Evolutionary conservation across 2,797 vertebrate species (phyloP).

Genomic region (Rhinatrema bivittatum): DNA sequence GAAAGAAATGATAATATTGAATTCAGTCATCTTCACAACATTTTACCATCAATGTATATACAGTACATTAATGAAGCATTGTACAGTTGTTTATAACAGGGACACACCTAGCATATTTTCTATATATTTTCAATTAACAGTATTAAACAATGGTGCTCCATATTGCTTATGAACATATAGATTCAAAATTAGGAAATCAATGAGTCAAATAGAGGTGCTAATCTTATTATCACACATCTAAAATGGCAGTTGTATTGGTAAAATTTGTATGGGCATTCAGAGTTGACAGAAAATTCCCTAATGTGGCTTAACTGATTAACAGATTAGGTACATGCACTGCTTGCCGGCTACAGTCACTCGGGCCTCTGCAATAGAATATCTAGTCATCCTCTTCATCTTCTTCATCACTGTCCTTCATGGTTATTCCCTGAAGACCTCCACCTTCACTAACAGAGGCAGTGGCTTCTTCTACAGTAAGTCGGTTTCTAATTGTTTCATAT

Average conservation of each 20-base stretch:
- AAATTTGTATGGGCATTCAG: conserved; percentile 88
- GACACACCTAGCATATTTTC: conserved; percentile 75
- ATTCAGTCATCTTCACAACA: conserved; percentile 81
- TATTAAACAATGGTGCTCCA: conserved; percentile 95
- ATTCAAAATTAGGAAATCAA: conserved; percentile 86
- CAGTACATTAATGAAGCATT: conserved; percentile 90
- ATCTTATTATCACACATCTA: conserved; percentile 90
- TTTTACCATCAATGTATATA: conserved; percentile 87
- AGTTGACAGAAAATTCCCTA: conserved; percentile 92
- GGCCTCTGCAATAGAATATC: conserved; percentile 42
- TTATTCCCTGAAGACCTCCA: conserved; percentile 89
- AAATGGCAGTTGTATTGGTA: conserved; percentile 86
- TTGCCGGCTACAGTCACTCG: conserved; percentile 77
- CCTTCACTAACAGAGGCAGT: conserved; percentile 90
- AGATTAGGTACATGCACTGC: conserved; percentile 96
- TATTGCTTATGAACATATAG: conserved; percentile 99
- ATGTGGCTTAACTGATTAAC: conserved; percentile 87
- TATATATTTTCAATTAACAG: conserved; percentile 89
- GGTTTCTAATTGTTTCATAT: conserved; percentile 92
- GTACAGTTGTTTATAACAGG: conserved; percentile 88
- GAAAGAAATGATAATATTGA: conserved; percentile 73
- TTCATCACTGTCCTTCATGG: conserved; percentile 97
- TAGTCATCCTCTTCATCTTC: conserved; percentile 89
- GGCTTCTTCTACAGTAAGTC: conserved; percentile 91
- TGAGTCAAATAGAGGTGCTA: conserved; percentile 83